A percentile compares a stretch with the other conserved stretches of the same genome.
These are phyloP conservation scores for Dasyprocta punctata DNA, from an alignment of 2,113 vertebrate species.

Conservation along the genomic window DNA sequence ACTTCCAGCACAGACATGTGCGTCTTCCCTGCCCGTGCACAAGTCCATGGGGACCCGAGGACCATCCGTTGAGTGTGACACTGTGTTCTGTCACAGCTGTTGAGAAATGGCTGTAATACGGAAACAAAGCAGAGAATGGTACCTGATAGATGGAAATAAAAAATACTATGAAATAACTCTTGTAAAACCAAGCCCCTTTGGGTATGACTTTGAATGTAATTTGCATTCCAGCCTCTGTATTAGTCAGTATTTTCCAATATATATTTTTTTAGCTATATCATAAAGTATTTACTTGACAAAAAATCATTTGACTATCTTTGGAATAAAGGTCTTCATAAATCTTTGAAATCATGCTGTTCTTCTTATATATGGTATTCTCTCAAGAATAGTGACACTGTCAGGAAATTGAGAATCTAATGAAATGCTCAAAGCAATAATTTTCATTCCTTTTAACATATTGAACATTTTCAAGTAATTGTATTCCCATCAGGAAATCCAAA, in stretches of 20 bases:
- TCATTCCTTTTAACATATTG: conserved; percentile 27
- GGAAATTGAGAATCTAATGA: conserved; percentile 62
- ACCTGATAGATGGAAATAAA: conserved; percentile 54
- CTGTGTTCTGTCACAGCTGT: conserved; percentile 62
- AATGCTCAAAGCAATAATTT: conserved; percentile 55
- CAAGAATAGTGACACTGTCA: conserved; percentile 21
- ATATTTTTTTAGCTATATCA: conserved; percentile 32
- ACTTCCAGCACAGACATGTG: conserved; percentile 61
- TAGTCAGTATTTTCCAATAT: conserved; percentile 10
- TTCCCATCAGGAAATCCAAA: conserved; percentile 31
- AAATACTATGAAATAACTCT: conserved; percentile 30
- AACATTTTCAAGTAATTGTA: conserved; percentile 46
- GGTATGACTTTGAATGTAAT: not conserved
- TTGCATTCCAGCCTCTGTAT: not conserved
- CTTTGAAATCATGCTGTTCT: conserved; percentile 59
- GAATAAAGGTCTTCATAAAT: conserved; percentile 63
- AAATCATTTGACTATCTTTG: conserved; percentile 35
- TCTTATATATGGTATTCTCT: conserved; percentile 10
- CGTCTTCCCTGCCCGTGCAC: conserved; percentile 59
- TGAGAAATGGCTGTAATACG: not conserved
- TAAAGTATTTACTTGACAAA: conserved; percentile 60
- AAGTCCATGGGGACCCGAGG: conserved; percentile 43
- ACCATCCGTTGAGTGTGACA: conserved; percentile 56
- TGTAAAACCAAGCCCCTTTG: not conserved
- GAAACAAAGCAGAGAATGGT: conserved; percentile 30